Conservation (phyloP, 2,797 vertebrate species). For the Cyprinodon diabolis region DNA sequence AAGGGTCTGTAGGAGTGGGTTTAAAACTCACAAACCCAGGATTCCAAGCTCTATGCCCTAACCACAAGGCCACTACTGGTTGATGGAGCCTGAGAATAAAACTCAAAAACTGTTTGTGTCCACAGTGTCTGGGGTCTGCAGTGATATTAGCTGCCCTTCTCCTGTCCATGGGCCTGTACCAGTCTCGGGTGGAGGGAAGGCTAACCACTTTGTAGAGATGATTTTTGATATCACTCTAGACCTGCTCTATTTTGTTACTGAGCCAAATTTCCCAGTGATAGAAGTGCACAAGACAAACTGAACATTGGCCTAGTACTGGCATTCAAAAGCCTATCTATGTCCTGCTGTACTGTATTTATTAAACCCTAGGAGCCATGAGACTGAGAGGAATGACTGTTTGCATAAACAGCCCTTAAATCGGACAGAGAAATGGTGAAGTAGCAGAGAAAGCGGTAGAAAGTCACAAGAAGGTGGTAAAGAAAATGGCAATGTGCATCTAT, state of each 20-base stretch:
- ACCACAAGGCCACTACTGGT: too few species aligned
- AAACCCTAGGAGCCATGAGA: slow-evolving; percentile 1
- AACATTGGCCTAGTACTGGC: too few species aligned
- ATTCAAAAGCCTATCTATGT: background rate
- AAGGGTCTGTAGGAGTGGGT: too few species aligned
- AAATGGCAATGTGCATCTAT: slow-evolving; percentile 59
- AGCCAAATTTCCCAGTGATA: too few species aligned
- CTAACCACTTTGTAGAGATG: background rate
- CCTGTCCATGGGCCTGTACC: background rate
- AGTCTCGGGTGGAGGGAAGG: background rate
- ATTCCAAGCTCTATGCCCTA: too few species aligned
- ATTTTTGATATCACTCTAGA: background rate
- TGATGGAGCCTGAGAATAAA: too few species aligned
- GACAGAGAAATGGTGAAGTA: slow-evolving; percentile 5
- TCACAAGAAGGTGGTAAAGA: slow-evolving; percentile 39
- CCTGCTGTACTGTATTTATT: slow-evolving; percentile 20
- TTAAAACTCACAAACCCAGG: too few species aligned
- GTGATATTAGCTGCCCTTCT: background rate
- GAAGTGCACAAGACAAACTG: too few species aligned
- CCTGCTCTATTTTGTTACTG: too few species aligned
- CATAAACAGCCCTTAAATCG: slow-evolving; percentile 22
- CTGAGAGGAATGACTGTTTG: background rate
- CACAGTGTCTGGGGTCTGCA: background rate
- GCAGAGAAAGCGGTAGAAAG: slow-evolving; percentile 41
- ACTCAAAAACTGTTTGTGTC: background rate